Evolutionary conservation across 2,888 invertebrate genomes (phyloP), one percentile per base, ranked within the genome.

Genomic region (Meganola albula): DNA sequence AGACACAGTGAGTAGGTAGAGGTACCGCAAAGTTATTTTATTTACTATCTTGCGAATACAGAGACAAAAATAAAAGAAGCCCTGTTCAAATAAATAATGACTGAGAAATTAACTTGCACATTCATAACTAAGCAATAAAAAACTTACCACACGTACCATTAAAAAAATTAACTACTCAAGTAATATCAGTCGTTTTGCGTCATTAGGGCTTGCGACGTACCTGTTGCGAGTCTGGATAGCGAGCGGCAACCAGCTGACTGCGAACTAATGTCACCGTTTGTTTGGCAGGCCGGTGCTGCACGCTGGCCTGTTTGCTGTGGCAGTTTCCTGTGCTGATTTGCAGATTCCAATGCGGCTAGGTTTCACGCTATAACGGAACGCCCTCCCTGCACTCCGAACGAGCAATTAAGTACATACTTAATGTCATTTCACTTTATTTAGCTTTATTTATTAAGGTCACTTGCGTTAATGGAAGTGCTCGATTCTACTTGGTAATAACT

Each of bases 231-330:
- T 31, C 37, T 58, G 52, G 58, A 44, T 55, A 53, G 53, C 48
- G 38, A 35, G 49, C 55, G 56, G 63, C 54, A 58, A 60, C 52
- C 48, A 52, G 59, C 65, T 65, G 73, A 62, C 53, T 58, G 48
- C 48, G 59, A 57, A 71, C 74, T 84, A 84, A 84, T 71, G 53
- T 59, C 57, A 66, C 59, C 70, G 64, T 84, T 85, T 84, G 83
- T 85, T 85, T 77, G 85, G 77, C 85, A 85, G 85, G 85, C 84
- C 84, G 85, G 85, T 84, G 84, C 74, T 74, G 84, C 76, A 56
- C 74, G 85, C 82, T 84, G 84, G 85, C 84, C 84, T 83, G 82
- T 76, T 72, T 79, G 82, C 83, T 78, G 83, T 75, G 79, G 80
- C 84, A 78, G 84, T 79, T 61, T 80, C 72, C 79, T 74, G 80